Base-by-base conservation (phyloP, 1,140 invertebrate species). In the Drosophila triauraria region DNA sequence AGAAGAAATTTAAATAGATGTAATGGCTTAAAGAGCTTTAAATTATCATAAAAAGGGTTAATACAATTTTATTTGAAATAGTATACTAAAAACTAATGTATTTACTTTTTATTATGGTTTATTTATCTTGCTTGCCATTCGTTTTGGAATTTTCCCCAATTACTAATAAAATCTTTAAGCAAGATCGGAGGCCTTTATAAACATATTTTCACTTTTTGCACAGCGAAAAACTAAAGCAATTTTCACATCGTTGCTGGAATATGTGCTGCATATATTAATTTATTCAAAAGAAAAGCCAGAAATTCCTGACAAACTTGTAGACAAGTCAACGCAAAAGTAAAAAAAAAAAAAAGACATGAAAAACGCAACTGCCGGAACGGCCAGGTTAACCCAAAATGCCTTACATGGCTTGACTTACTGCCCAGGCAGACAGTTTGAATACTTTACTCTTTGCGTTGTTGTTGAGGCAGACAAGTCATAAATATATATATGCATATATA, bases 241-340 rank as follows among this genome's bases (percentile, higher is more conserved):
- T 65, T 82, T 59, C 72, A 62, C 79, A 78, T 46, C 40, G 53
- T 62, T 57, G 27, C 46, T 69, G 59, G 63, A 67, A 63, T 62
- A 75, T 79, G 75, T 75, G 38, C 5, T 60, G 63, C 47, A 61
- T 61, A 42, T 68, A 46, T 59, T 81, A 75, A 62, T 59, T 69
- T 80, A 84, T 83, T 83, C 65, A 85, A 60, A 69, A 76, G 74
- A 78, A 85, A 79, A 86, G 82, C 82, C 76, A 76, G 79, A 86
- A 86, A 86, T 86, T 86, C 83, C 83, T 87, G 83, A 67, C 79
- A 86, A 87, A 82, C 83, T 76, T 80, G 83, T 87, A 82, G 83
- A 35, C 59, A 65, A 48, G 32, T 69, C 20, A 42, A 32, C 12
- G 25, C 32, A 17, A 35, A 40, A 3, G 20, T 9, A 53, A 25